A percentile compares a stretch with the other conserved stretches of the same genome.
Evolutionary conservation across 2,888 invertebrate species (phyloP).

Genomic region (Leptinotarsa juncta): DNA sequence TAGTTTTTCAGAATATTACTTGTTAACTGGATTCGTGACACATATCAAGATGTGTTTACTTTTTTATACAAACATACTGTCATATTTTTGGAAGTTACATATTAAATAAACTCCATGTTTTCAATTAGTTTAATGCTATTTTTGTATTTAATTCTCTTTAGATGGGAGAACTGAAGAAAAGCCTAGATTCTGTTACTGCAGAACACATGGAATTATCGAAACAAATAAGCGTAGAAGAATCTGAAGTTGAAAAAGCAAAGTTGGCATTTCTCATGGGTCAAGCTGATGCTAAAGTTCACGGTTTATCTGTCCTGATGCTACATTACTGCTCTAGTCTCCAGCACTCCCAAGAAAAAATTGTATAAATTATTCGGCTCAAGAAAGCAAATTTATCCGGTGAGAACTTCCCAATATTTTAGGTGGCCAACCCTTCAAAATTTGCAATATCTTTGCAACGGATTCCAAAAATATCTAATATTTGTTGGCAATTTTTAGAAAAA

Average conservation of each 20-base stretch:
- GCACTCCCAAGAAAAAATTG: constrained; percentile 70
- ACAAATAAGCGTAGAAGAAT: constrained; percentile 63
- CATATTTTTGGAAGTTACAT: no score
- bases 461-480: no score
- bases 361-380: constrained; percentile 45
- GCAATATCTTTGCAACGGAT: background rate
- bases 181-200: constrained; percentile 79
- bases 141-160: constrained; percentile 55
- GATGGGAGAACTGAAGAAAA: constrained; percentile 81
- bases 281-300: constrained; percentile 89
- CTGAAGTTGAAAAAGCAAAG: constrained; percentile 65
- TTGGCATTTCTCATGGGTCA: constrained; percentile 69
- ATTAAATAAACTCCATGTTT: constrained; percentile 1
- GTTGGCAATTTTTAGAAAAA: no score
- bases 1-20: no score
- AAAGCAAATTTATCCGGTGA: background rate
- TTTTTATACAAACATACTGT: no score
- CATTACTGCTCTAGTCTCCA: constrained; percentile 96
- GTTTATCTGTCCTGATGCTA: constrained; percentile 91
- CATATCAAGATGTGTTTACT: no score
- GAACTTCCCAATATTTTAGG: background rate
- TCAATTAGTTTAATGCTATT: background rate
- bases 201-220: constrained; percentile 69
- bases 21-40: no score
- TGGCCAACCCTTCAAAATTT: background rate